Percentiles rank a stretch among this genome's conserved stretches.
phyloP scores from a whole-genome alignment of 2,888 invertebrate genomes.

The Psylliodes chrysocephalus region DNA sequence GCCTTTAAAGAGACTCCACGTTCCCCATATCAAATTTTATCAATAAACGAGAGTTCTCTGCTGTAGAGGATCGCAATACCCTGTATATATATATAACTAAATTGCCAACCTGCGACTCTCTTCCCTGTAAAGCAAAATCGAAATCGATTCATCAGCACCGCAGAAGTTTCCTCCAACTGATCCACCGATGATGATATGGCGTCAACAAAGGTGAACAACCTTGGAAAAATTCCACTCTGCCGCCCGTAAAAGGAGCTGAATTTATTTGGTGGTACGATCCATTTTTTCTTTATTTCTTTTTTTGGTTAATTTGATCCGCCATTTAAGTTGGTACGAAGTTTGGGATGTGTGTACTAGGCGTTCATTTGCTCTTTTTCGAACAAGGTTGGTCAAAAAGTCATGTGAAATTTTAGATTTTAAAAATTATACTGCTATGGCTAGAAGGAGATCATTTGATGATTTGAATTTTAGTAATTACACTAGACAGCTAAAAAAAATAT shows the following conservation, averaged over 20 bases:
- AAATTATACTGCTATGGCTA: no score
- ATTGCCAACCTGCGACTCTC: background rate
- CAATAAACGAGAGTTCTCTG: no score
- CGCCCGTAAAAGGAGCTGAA: conserved; percentile 14
- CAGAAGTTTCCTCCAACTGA: conserved; percentile 27
- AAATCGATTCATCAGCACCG: conserved; percentile 32
- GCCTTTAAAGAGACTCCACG: no score
- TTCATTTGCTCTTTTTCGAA: no score
- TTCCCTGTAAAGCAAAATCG: background rate
- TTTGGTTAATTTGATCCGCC: no score
- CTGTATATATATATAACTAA: background rate
- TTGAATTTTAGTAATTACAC: no score
- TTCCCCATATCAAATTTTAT: no score
- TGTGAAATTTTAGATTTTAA: no score
- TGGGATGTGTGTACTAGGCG: background rate
- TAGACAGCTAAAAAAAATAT: no score
- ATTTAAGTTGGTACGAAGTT: background rate
- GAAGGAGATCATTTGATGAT: no score
- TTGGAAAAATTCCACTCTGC: conserved; percentile 20
- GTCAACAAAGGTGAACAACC: conserved; percentile 32
- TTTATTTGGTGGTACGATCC: conserved; percentile 6
- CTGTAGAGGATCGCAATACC: no score
- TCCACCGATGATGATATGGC: conserved; percentile 29
- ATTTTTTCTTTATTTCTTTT: background rate
- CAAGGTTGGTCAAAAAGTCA: no score